Evolutionary conservation across 2,797 vertebrate species (phyloP), one percentile per base, ranked within the genome.

Genomic region (Buceros bicornis): DNA sequence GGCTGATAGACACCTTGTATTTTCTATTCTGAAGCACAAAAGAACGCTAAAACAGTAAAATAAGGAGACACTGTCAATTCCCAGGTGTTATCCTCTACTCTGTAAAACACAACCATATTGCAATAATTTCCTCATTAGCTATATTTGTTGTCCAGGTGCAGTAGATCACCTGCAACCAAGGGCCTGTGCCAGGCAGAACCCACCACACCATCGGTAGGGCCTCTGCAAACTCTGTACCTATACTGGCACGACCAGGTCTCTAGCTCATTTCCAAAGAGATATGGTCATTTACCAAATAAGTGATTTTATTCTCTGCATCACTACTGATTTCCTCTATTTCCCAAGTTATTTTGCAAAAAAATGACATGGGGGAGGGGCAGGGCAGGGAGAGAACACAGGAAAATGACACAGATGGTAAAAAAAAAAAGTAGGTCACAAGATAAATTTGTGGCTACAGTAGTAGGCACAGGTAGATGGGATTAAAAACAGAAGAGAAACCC

Each of bases 121-220:
- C 21, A 37, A 53, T 8, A 56, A 47, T 48, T 70, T 83, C 48
- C 33, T 88, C 29, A 54, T 54, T 33, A 77, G 20, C 51, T 53
- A 22, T 22, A 28, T 67, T 60, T 57, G 6, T 43, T 71, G 72
- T 67, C 31, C 48, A 37, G 54, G 4, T 2, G 48, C 50, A 50
- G 74, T 1, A 25, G 14, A 3, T 10, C 48, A 53, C 0, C 0
- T 76, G 45, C 31, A 78, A 31, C 13, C 45, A 65, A 86, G 25
- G 11, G 65, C 4, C 24, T n/a, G 4, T 3, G 7, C 19, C 16
- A 60, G 43, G 51, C n/a, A 78, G 57, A 72, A 60, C 37, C 16
- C 25, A 54, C 10, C 20, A 28, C 0, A 0, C 37, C 4, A 20
- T 28, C 42, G 53, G 8, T 1, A 25, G 9, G 19, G 43, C n/a